These are phyloP conservation scores for Hippoglossus stenolepis DNA, from an alignment of 2,113 vertebrate species.

Conservation along the genomic window DNA sequence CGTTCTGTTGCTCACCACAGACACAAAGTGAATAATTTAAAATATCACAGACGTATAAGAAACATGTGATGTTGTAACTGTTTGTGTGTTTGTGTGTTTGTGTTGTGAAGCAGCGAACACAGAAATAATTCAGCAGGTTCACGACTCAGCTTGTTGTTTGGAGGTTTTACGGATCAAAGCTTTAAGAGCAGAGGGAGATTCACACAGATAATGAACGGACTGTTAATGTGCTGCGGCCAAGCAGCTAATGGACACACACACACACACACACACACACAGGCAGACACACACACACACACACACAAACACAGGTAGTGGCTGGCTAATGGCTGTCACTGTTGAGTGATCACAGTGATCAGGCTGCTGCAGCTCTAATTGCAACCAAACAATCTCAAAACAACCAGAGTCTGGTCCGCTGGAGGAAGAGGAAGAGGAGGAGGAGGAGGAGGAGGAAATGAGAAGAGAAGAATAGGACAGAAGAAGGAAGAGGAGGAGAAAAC, in stretches of 20 bases:
- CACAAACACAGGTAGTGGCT: constrained; percentile 32
- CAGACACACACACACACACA: constrained; percentile 32
- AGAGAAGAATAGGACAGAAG: not conserved
- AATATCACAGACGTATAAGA: constrained; percentile 29
- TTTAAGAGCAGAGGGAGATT: constrained; percentile 66
- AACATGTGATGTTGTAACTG: not conserved
- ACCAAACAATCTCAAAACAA: constrained; percentile 71
- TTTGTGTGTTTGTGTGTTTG: constrained; percentile 15
- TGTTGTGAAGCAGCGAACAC: constrained; percentile 1
- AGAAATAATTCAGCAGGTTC: constrained; percentile 57
- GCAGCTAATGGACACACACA: constrained; percentile 88
- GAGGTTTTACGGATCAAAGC: constrained; percentile 66
- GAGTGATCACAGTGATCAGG: constrained; percentile 73
- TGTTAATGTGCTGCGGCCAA: constrained; percentile 96
- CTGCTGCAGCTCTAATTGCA: constrained; percentile 71
- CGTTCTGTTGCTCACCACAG: constrained; percentile 30
- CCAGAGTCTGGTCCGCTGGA: constrained; percentile 36
- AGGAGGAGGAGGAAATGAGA: not conserved
- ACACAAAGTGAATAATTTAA: constrained; percentile 35
- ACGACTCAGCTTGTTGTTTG: constrained; percentile 58
- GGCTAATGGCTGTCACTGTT: constrained; percentile 73
- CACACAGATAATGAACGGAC: constrained; percentile 93
- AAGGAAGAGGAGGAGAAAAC: not conserved
- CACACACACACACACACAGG: constrained; percentile 15
- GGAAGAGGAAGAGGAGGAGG: not conserved